A percentile compares a stretch with the other conserved stretches of the same genome.
phyloP scores from a whole-genome alignment of 2,113 vertebrate species.

The Strix aluco region DNA sequence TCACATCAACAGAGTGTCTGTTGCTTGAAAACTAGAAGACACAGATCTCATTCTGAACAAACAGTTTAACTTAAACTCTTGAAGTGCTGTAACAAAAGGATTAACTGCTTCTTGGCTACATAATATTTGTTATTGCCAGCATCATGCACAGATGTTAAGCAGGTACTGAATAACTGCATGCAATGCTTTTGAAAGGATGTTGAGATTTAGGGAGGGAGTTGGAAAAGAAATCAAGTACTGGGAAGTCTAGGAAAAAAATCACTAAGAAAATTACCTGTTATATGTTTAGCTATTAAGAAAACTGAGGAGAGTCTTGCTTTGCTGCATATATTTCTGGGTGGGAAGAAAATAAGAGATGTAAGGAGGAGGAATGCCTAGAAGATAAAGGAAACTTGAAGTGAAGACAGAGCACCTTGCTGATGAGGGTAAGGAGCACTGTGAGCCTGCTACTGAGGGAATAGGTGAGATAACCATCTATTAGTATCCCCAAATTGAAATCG shows the following conservation, averaged over 20 bases:
- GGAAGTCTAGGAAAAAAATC: neutral
- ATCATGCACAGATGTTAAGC: neutral
- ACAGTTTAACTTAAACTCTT: neutral
- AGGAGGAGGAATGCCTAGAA: neutral
- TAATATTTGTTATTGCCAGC: neutral
- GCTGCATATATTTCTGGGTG: neutral
- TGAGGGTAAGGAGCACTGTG: neutral
- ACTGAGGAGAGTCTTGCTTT: neutral
- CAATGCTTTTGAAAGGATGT: neutral
- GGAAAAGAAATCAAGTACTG: neutral
- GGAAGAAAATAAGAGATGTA: neutral
- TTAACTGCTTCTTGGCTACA: neutral
- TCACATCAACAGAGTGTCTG: neutral
- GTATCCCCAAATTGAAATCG: neutral
- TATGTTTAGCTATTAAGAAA: neutral
- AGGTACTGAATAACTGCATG: neutral
- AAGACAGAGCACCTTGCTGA: neutral
- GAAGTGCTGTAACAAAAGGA: neutral
- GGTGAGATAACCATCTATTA: neutral
- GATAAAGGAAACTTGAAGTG: neutral
- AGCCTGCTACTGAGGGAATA: neutral
- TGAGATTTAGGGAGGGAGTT: neutral
- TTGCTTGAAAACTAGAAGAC: neutral
- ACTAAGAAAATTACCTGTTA: neutral
- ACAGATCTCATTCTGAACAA: neutral